Base-by-base conservation (phyloP, 2,888 invertebrate genomes). In the Scelioninae gen. 2 region DNA sequence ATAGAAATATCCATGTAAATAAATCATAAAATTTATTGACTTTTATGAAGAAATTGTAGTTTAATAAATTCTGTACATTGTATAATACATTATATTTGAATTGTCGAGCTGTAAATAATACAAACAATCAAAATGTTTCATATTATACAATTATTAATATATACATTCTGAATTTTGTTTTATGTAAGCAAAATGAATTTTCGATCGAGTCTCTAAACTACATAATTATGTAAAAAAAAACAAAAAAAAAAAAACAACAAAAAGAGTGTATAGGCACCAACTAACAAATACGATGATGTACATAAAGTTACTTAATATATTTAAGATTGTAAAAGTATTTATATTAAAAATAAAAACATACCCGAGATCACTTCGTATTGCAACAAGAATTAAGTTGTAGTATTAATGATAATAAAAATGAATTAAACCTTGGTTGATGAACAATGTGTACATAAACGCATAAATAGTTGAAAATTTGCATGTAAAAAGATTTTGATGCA, bases 271-370 rank as follows among this genome's bases (percentile, higher is more conserved):
- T 41, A 65, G 65, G 25, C 48, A 43, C 13, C 15, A 28, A 50
- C 6, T 35, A 64, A 52, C 10, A 31, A 57, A 52, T 35, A 52
- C 33, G 43, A 63, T 25, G 45, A 25, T 65, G 65, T 65, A 65
- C 22, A 65, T 65, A 65, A 46, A 48, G 46, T 69, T 60, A 69
- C 68, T 60, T 69, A 61, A 69, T 69, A 39, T 61, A 61, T 69
- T 45, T 61, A 68, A 60, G 28, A 37, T 52, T 37, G 31, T 33
- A 55, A 46, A 61, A 69, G 46, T 69, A 69, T 69, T 61, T 61
- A 61, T 61, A 61, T 69, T 61, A n/a, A 13, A 52, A 48, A 35
- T 63, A 31, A 37, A 31, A 53, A 22, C 7, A 63, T 39, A 28
- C 45, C 55, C 22, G 31, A 31, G 13, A 33, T 9, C 13, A 25